Evolutionary conservation across 2,888 invertebrate genomes (phyloP).

Genomic region (Caenorhabditis sp.): DNA sequence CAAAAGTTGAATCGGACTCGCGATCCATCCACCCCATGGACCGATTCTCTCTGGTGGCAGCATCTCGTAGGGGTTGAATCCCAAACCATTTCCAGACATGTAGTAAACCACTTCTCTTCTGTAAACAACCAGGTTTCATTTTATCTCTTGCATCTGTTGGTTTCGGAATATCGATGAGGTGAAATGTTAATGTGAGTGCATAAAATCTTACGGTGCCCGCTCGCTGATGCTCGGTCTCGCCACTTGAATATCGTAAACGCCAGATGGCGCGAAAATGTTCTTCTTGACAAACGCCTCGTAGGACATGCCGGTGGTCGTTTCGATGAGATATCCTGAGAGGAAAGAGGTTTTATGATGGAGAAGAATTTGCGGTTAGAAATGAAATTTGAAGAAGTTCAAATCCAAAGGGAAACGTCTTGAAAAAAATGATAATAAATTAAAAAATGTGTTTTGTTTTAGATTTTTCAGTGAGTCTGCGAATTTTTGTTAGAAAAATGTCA

Average conservation of each 20-base stretch:
- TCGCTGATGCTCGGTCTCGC: constrained; percentile 80
- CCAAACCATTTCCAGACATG: constrained; percentile 80
- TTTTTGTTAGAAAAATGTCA: not conserved
- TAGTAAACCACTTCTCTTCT: constrained; percentile 82
- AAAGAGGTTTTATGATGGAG: constrained; percentile 9
- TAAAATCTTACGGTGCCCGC: constrained; percentile 74
- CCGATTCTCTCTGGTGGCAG: constrained; percentile 81
- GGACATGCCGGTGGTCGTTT: constrained; percentile 74
- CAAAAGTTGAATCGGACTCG: constrained; percentile 81
- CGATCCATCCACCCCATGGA: constrained; percentile 83
- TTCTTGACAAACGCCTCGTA: constrained; percentile 82
- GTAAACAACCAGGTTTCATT: not conserved
- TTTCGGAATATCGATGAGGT: constrained; percentile 11
- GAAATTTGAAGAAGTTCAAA: not conserved
- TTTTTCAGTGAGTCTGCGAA: too few relatives aligned
- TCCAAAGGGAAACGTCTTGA: not conserved
- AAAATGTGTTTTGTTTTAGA: too few relatives aligned
- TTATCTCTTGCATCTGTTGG: not conserved
- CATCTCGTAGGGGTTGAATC: constrained; percentile 83
- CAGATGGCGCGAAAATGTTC: constrained; percentile 78
- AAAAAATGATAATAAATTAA: too few relatives aligned
- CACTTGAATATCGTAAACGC: constrained; percentile 81
- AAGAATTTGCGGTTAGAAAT: not conserved
- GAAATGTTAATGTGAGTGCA: constrained; percentile 10
- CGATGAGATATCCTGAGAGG: constrained; percentile 77